phyloP scores from a whole-genome alignment of 2,797 vertebrate genomes.

The Dermochelys coriacea region DNA sequence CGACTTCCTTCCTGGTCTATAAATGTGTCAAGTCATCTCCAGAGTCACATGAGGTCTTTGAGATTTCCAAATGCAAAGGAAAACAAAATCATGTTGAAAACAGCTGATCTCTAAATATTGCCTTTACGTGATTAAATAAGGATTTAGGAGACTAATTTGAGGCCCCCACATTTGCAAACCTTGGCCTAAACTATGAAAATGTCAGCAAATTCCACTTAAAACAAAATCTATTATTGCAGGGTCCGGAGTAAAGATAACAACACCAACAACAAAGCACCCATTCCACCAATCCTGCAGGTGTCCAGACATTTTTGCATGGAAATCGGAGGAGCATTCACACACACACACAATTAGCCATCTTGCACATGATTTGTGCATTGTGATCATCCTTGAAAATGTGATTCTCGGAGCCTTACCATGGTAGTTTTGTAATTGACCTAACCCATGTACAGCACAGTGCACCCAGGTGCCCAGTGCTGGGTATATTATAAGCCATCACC shows the following conservation, averaged over 20 bases:
- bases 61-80: slow-evolving; percentile 35
- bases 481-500: not conserved
- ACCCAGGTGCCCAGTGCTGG: accelerated
- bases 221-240: not conserved
- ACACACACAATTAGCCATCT: not conserved
- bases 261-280: not conserved
- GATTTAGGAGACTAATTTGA: not conserved
- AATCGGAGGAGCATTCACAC: not conserved
- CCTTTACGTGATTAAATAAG: not conserved
- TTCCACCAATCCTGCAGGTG: not conserved
- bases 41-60: slow-evolving; percentile 66
- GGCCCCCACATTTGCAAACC: not conserved
- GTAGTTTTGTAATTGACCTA: not conserved
- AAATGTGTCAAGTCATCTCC: slow-evolving; percentile 67
- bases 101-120: not conserved
- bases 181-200: not conserved
- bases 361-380: not conserved
- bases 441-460: accelerated
- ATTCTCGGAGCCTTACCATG: not conserved
- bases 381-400: not conserved
- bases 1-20: slow-evolving; percentile 69
- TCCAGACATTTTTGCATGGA: not conserved
- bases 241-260: not conserved
- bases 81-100: slow-evolving; percentile 16
- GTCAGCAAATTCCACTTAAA: not conserved